Conservation (phyloP, 1,140 invertebrate genomes). For the Caenorhabditis inopinata region DNA sequence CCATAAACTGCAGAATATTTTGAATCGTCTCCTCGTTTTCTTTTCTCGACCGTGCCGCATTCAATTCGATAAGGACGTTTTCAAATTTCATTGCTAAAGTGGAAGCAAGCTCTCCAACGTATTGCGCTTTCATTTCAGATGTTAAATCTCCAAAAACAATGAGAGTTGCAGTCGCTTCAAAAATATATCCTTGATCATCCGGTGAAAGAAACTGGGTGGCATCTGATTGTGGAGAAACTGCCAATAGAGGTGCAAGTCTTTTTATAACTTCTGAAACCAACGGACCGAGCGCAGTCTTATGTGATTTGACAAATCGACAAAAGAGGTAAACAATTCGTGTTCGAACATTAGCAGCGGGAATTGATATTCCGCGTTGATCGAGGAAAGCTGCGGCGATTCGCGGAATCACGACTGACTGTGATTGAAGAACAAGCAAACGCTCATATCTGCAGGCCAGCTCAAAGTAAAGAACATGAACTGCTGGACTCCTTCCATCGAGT, state of each 20-base stretch:
- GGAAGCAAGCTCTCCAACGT: conserved; percentile 40
- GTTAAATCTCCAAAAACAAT: conserved; percentile 43
- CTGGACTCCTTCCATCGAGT: conserved; percentile 29
- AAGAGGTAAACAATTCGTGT: conserved; percentile 48
- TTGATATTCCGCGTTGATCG: conserved; percentile 38
- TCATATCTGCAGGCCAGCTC: conserved; percentile 40
- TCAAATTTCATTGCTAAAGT: conserved; percentile 40
- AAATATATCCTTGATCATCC: conserved; percentile 46
- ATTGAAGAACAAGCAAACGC: not conserved
- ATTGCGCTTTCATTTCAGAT: conserved; percentile 41
- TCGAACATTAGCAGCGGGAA: conserved; percentile 39
- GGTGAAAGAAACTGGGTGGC: conserved; percentile 15
- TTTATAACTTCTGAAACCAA: conserved; percentile 35
- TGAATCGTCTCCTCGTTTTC: conserved; percentile 33
- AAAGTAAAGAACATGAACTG: conserved; percentile 34
- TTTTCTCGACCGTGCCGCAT: conserved; percentile 7
- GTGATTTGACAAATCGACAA: conserved; percentile 49
- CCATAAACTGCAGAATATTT: conserved; percentile 35
- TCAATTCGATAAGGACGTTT: conserved; percentile 16
- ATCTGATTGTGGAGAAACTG: conserved; percentile 37
- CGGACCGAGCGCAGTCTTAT: conserved; percentile 37
- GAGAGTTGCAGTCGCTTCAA: conserved; percentile 45
- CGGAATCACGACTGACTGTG: conserved; percentile 25
- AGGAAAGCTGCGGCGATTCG: conserved; percentile 35
- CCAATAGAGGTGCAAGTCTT: conserved; percentile 40